phyloP scores from a whole-genome alignment of 2,797 vertebrate genomes.

The Chrosomus eos region DNA sequence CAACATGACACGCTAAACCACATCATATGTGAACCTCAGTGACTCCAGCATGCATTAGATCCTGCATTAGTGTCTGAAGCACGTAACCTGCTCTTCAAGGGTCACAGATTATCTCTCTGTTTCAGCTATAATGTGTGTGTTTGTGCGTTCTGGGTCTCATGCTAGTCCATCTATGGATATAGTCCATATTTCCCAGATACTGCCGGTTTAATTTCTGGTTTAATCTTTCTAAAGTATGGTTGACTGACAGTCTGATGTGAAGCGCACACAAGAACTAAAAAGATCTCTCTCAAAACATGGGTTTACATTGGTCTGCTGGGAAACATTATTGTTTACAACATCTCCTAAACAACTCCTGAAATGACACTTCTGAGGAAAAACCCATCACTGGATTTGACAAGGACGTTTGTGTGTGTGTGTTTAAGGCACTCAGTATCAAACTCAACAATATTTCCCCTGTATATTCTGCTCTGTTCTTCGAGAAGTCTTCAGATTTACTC shows the following conservation, averaged over 20 bases:
- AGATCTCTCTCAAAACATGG: background rate
- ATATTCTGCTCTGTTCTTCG: background rate
- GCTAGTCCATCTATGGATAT: background rate
- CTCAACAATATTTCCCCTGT: background rate
- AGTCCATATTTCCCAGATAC: background rate
- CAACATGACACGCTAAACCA: background rate
- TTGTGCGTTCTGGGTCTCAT: background rate
- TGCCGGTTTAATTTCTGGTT: background rate
- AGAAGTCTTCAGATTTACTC: no score
- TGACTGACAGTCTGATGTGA: background rate
- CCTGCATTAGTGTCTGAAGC: no score
- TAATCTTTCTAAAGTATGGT: background rate
- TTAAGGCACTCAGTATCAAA: background rate
- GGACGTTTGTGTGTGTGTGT: background rate
- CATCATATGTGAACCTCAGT: background rate
- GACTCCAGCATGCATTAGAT: background rate
- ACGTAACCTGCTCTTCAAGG: background rate
- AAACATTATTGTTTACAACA: background rate
- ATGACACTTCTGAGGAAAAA: background rate
- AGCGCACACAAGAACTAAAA: background rate
- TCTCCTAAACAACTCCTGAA: background rate
- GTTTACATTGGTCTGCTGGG: background rate
- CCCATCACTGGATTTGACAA: background rate
- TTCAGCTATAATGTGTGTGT: background rate
- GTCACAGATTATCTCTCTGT: background rate